phyloP scores from a whole-genome alignment of 1,140 invertebrate species.

The Agrilus planipennis region DNA sequence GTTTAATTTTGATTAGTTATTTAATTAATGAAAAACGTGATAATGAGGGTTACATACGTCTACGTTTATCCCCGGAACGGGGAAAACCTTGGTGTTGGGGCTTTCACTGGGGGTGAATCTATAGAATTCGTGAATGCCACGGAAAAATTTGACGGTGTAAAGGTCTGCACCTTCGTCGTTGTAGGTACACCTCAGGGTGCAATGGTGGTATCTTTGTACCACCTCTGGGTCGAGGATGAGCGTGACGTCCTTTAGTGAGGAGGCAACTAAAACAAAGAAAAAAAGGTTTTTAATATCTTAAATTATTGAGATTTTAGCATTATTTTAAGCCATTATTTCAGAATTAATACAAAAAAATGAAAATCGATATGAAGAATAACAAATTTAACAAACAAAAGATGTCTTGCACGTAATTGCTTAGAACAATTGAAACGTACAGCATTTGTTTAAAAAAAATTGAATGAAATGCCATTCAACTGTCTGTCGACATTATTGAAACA shows the following conservation, averaged over 20 bases:
- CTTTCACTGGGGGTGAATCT: slow-evolving; percentile 58
- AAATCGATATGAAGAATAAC: no score
- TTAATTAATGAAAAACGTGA: neutral
- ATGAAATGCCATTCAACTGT: no score
- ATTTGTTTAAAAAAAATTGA: no score
- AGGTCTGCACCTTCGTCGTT: slow-evolving; percentile 59
- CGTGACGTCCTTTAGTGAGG: slow-evolving; percentile 38
- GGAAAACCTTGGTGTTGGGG: slow-evolving; percentile 57
- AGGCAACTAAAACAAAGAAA: slow-evolving; percentile 29
- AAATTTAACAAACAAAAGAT: no score
- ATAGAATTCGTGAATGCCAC: slow-evolving; percentile 65
- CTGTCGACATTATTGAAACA: no score
- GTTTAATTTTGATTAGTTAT: no score
- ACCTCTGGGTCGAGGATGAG: slow-evolving; percentile 41
- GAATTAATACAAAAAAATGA: no score
- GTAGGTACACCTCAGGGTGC: slow-evolving; percentile 56
- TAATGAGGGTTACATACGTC: slow-evolving; percentile 54
- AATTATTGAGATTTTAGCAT: no score
- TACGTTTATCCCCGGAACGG: slow-evolving; percentile 55
- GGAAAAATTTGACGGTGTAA: slow-evolving; percentile 78
- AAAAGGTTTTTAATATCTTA: no score
- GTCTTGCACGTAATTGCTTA: no score
- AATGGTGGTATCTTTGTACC: slow-evolving; percentile 52
- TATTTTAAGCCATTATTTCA: no score
- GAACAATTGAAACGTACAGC: no score